Evolutionary conservation across 2,113 vertebrate species (phyloP).

Genomic region (Myanophis thanlyinensis): DNA sequence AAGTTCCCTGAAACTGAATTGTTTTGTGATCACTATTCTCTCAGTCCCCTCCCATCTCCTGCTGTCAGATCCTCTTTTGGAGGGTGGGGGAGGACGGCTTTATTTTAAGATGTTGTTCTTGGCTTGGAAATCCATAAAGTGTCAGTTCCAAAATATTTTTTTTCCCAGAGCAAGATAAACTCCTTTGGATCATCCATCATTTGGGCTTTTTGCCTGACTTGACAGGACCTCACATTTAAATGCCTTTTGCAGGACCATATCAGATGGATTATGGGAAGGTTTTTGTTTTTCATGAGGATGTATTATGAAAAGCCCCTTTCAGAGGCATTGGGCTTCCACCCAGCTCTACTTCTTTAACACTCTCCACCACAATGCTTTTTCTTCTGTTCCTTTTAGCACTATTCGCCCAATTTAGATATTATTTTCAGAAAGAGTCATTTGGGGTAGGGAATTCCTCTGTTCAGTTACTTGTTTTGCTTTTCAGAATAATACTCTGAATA

Average conservation of each 20-base stretch:
- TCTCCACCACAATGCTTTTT: slow-evolving; percentile 61
- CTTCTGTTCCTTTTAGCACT: not conserved
- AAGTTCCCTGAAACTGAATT: slow-evolving; percentile 77
- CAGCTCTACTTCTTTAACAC: slow-evolving; percentile 64
- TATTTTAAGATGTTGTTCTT: slow-evolving; percentile 97
- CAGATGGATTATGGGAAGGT: slow-evolving; percentile 68
- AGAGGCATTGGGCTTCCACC: slow-evolving; percentile 66
- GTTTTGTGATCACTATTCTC: slow-evolving; percentile 70
- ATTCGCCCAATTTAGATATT: not conserved
- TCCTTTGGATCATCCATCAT: slow-evolving; percentile 82
- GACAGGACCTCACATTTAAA: slow-evolving; percentile 79
- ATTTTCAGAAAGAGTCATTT: not conserved
- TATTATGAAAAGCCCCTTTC: slow-evolving; percentile 73
- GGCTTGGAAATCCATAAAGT: slow-evolving; percentile 78
- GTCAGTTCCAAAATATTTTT: slow-evolving; percentile 87
- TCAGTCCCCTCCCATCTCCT: slow-evolving; percentile 63
- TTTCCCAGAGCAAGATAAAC: slow-evolving; percentile 95
- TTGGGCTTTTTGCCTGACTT: slow-evolving; percentile 77
- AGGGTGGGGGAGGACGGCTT: slow-evolving; percentile 73
- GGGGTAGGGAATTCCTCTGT: not conserved
- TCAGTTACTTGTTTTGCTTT: slow-evolving; percentile 25
- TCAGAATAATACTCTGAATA: slow-evolving; percentile 37
- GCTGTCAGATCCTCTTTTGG: slow-evolving; percentile 68
- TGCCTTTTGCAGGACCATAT: slow-evolving; percentile 68
- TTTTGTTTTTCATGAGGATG: slow-evolving; percentile 63